Base-by-base conservation (phyloP, 2,888 invertebrate species). In the Halocaridina rubra region DNA sequence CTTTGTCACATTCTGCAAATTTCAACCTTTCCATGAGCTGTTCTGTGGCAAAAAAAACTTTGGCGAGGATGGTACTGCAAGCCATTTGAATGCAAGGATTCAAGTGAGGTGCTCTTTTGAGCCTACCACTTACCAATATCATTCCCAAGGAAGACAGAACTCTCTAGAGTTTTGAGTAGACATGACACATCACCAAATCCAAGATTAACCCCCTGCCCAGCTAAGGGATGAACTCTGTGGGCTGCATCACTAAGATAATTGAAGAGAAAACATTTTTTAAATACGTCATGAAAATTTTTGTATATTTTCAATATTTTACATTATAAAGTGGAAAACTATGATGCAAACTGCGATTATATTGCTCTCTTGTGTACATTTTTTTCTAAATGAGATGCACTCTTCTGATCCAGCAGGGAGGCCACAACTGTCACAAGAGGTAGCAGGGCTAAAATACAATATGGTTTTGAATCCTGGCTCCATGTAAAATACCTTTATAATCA, bases 181-280 rank as follows among this genome's bases (percentile, higher is more conserved):
- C 93, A 93, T 33, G 93, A 92, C 0, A 98, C 95, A 92, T 99
- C 99, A 7, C 97, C 97, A 91, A 99, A 98, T 1, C 99, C 99
- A 67, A 99, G 92, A 92, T 99, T 99, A 0, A 98, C 97, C 7
- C 99, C 99, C 92, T 98, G 88, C 10, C 88, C 88, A 19, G 88
- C 88, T 67, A 88, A 80, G 16, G 88, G 88, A 33, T 88, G 88
- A 4, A 88, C 72, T n/a, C 89, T 79, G 89, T 93, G 93, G 10
- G 93, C 93, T 32, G 93, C 92, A 90, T 93, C 93, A 10, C 87
- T 87, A 76, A 22, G 57, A 46, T 3, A n/a, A n/a, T n/a, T n/a
- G n/a, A n/a, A n/a, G n/a, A n/a, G n/a, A n/a, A n/a, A n/a, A n/a
- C n/a, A n/a, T n/a, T n/a, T n/a, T n/a, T n/a, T n/a, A n/a, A n/a